Conservation (phyloP, 1,140 invertebrate genomes). For the Brachionus paranguensis region DNA sequence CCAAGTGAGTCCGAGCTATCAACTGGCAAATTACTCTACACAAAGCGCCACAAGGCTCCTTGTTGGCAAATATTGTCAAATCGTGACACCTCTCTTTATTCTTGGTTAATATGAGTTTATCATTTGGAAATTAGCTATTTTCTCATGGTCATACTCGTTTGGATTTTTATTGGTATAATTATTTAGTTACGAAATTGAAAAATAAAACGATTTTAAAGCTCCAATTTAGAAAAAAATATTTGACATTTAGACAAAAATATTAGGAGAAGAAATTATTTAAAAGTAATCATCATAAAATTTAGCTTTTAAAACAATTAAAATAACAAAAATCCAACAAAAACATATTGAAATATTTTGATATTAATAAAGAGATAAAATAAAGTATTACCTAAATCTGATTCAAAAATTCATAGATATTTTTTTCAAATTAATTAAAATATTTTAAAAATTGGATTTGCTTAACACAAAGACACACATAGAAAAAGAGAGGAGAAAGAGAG, state of each 20-base stretch:
- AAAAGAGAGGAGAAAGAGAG: not conserved
- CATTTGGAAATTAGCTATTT: not conserved
- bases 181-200: not conserved
- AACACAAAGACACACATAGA: not conserved
- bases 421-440: constrained; percentile 28
- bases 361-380: constrained; percentile 18
- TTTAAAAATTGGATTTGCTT: not conserved
- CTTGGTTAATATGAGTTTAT: not conserved
- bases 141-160: not conserved
- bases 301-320: constrained; percentile 33
- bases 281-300: constrained; percentile 28
- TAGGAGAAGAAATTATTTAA: constrained; percentile 2
- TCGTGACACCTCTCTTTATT: not conserved
- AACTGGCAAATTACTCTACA: not conserved
- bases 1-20: not conserved
- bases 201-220: not conserved
- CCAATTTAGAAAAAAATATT: constrained; percentile 1
- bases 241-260: not conserved
- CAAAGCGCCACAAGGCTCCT: not conserved
- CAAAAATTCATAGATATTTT: not conserved
- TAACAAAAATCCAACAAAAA: constrained; percentile 2
- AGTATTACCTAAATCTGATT: constrained; percentile 34
- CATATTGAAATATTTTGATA: constrained; percentile 15
- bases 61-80: not conserved
- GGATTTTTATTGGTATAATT: not conserved